Conservation (phyloP, 2,888 invertebrate genomes). For the Metacarcinus magister region DNA sequence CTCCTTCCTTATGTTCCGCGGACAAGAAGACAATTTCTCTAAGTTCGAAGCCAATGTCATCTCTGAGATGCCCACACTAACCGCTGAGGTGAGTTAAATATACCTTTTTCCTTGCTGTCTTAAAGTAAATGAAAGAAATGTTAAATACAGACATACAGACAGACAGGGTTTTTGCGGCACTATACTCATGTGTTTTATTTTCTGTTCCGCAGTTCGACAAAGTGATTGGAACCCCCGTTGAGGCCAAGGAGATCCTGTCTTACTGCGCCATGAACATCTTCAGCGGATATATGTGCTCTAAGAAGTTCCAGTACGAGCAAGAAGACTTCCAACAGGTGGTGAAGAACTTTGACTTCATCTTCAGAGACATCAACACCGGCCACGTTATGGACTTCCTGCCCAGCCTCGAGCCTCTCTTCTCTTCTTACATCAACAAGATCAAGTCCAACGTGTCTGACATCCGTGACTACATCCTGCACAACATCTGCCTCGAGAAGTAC, state of each 20-base stretch:
- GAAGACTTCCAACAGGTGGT: conserved; percentile 89
- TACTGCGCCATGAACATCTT: conserved; percentile 89
- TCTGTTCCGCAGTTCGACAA: conserved; percentile 82
- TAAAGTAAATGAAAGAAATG: background rate
- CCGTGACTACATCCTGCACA: conserved; percentile 89
- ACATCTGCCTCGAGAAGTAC: conserved; percentile 87
- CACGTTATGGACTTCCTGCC: conserved; percentile 94
- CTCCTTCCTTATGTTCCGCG: conserved; percentile 79
- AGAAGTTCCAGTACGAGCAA: conserved; percentile 88
- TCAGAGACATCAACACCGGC: conserved; percentile 96
- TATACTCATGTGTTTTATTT: no score
- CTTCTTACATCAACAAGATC: conserved; percentile 89
- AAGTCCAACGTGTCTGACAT: conserved; percentile 90
- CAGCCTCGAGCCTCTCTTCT: conserved; percentile 91
- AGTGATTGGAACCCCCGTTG: conserved; percentile 71
- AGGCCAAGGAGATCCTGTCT: conserved; percentile 85
- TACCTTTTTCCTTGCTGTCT: background rate
- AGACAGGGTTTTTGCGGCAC: no score
- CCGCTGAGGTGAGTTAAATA: conserved; percentile 72
- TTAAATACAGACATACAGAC: no score
- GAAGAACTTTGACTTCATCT: conserved; percentile 92
- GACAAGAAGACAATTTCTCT: conserved; percentile 88
- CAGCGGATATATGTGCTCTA: conserved; percentile 92
- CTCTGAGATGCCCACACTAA: conserved; percentile 86
- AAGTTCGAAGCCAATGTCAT: conserved; percentile 89